Evolutionary conservation across 2,113 vertebrate genomes (phyloP).

Genomic region (Neopipo cinnamomea): DNA sequence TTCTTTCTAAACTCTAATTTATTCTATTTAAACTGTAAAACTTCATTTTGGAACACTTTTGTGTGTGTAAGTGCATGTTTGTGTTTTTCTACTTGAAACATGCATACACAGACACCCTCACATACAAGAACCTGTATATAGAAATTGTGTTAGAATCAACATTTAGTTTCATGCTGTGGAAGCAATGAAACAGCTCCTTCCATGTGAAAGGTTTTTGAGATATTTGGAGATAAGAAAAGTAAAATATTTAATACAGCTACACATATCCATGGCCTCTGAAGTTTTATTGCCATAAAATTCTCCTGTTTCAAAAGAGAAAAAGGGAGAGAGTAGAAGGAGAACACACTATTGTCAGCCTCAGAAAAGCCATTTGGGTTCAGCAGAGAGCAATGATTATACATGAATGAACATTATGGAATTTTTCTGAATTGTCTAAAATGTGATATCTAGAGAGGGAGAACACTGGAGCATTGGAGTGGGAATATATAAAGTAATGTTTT

Average conservation of each 20-base stretch:
- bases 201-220: background rate
- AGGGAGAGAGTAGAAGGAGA: background rate
- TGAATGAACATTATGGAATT: background rate
- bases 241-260: conserved; percentile 10
- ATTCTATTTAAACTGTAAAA: background rate
- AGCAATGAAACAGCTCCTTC: background rate
- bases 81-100: background rate
- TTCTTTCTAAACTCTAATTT: background rate
- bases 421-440: background rate
- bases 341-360: background rate
- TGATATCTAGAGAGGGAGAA: background rate
- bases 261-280: background rate
- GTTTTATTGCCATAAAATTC: conserved; percentile 17
- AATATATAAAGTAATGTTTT: background rate
- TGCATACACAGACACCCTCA: background rate
- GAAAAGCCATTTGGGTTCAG: background rate
- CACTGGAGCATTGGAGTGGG: background rate
- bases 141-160: background rate
- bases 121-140: background rate
- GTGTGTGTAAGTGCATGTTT: background rate
- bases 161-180: background rate
- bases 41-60: background rate
- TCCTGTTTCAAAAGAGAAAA: background rate
- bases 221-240: background rate
- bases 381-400: background rate